These are phyloP conservation scores for Erpobdella octoculata DNA, from an alignment of 2,888 invertebrate genomes.

Conservation along the genomic window DNA sequence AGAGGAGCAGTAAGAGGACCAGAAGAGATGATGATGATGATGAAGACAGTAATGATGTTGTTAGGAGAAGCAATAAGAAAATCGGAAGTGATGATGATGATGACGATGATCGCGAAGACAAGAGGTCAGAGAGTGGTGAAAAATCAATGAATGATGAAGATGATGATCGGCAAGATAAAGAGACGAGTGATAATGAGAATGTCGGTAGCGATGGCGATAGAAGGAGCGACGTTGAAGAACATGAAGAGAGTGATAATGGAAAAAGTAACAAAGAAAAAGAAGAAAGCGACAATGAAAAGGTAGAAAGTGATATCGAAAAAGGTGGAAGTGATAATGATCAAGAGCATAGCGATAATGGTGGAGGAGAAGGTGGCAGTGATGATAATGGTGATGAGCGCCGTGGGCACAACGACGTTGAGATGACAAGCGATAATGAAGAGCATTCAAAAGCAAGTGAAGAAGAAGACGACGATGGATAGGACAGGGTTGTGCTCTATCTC, in stretches of 20 bases:
- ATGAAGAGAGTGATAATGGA: neutral
- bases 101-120: no score
- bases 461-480: no score
- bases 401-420: neutral
- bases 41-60: no score
- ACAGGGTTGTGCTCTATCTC: no score
- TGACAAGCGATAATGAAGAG: neutral
- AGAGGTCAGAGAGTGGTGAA: no score
- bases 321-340: neutral
- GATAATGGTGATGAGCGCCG: neutral
- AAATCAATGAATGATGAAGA: neutral
- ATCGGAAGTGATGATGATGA: no score
- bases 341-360: neutral
- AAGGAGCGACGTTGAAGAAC: neutral
- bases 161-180: neutral
- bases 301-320: neutral
- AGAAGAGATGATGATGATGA: neutral
- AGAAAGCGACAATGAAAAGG: neutral
- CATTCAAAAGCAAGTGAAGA: no score
- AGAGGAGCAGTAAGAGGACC: no score
- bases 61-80: neutral
- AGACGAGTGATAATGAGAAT: slow-evolving; percentile 11
- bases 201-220: neutral
- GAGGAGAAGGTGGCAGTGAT: slow-evolving; percentile 7
- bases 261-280: neutral